Conservation (phyloP, 37 sponge, comb jelly and placozoan species). For the Beroe forskalii region DNA sequence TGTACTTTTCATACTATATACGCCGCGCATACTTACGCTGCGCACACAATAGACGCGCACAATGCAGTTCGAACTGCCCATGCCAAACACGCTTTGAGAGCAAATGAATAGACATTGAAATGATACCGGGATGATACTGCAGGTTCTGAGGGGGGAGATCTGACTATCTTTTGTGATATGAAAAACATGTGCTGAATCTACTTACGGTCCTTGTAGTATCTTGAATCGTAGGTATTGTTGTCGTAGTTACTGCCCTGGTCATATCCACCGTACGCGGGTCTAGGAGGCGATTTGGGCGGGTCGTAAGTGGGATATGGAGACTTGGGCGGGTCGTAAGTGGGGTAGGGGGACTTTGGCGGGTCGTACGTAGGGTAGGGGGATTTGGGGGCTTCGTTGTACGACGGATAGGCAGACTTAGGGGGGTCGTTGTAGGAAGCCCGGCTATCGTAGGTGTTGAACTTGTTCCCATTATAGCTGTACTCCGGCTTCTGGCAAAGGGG, state of each 20-base stretch:
- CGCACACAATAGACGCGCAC: no score
- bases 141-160: no score
- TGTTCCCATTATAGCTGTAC: conserved; percentile 53
- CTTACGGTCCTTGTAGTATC: background rate
- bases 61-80: no score
- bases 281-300: background rate
- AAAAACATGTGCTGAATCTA: background rate
- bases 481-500: conserved; percentile 36
- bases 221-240: conserved; percentile 26
- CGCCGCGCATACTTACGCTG: no score
- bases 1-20: no score
- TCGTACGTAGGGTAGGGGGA: background rate
- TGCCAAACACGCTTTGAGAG: background rate
- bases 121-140: no score
- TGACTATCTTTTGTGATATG: no score
- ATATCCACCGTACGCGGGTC: background rate
- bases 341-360: background rate
- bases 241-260: conserved; percentile 30
- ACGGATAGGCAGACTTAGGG: conserved; percentile 30
- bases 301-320: background rate
- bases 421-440: conserved; percentile 64
- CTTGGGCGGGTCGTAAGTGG: conserved; percentile 40
- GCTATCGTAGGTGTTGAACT: conserved; percentile 62
- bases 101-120: no score
- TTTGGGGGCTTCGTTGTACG: background rate